Conservation (phyloP, 2,888 invertebrate genomes). For the Sinhomidia bicolor region DNA sequence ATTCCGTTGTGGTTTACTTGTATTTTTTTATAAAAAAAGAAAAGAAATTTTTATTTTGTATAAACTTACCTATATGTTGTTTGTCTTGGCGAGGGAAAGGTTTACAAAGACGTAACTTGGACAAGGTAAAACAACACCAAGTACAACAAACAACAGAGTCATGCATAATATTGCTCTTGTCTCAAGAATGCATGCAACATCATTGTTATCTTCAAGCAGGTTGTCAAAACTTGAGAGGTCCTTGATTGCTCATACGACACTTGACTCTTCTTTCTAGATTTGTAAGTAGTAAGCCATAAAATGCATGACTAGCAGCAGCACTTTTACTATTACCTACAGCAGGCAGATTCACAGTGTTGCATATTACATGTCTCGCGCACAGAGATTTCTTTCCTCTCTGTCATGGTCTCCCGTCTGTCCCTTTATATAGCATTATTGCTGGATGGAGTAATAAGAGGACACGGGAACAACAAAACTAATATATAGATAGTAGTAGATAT, state of each 20-base stretch:
- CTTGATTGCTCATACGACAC: constrained; percentile 66
- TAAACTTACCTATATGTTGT: neutral
- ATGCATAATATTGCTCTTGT: constrained; percentile 33
- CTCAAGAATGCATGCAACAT: constrained; percentile 58
- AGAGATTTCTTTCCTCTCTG: neutral
- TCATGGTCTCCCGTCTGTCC: neutral
- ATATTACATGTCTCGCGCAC: too few relatives aligned
- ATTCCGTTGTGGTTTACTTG: too few relatives aligned
- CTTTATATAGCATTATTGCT: neutral
- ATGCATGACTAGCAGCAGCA: constrained; percentile 17
- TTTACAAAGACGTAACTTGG: neutral
- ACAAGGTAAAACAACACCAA: constrained; percentile 28
- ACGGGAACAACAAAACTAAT: too few relatives aligned
- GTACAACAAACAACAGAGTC: constrained; percentile 2
- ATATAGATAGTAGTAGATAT: neutral
- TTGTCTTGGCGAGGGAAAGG: neutral
- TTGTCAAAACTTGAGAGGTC: constrained; percentile 57
- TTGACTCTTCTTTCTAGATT: constrained; percentile 28
- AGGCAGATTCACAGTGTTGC: too few relatives aligned
- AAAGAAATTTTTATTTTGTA: neutral
- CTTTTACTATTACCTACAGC: neutral
- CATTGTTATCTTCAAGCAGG: constrained; percentile 35
- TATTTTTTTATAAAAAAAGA: too few relatives aligned
- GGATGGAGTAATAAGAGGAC: neutral
- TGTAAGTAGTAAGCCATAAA: too few relatives aligned